Percentiles rank a stretch among this genome's conserved stretches.
Evolutionary conservation across 2,797 vertebrate species (phyloP).

Genomic region (Gymnocypris eckloni): DNA sequence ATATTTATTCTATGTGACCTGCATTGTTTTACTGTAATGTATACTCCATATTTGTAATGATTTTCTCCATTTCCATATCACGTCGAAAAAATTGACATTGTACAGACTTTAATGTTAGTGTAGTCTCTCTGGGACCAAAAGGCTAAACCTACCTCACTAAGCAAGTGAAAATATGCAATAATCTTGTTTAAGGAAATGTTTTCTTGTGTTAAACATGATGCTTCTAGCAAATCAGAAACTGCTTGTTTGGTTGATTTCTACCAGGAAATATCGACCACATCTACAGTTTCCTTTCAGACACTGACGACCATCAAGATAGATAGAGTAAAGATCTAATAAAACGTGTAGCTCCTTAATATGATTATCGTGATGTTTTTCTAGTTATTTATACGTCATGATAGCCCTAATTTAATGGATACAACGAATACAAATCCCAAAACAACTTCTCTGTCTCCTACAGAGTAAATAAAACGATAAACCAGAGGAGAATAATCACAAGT

Average conservation of each 20-base stretch:
- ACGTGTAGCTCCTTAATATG: not conserved
- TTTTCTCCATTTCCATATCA: not conserved
- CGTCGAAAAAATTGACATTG: not conserved
- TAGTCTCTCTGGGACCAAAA: not conserved
- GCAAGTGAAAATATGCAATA: not conserved
- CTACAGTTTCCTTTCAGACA: not conserved
- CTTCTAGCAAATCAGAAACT: not conserved
- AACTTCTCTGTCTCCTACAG: not conserved
- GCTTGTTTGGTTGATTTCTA: not conserved
- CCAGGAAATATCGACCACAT: not conserved
- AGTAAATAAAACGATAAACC: not conserved
- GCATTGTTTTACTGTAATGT: not conserved
- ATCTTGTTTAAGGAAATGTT: not conserved
- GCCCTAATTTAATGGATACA: not conserved
- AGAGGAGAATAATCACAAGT: not conserved
- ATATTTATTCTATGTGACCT: not conserved
- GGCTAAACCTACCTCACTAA: not conserved
- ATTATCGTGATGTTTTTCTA: not conserved
- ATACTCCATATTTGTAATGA: not conserved
- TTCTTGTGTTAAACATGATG: not conserved
- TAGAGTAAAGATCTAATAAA: not conserved
- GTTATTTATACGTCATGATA: not conserved
- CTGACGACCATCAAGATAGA: not conserved
- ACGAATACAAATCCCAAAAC: not conserved
- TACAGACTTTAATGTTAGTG: not conserved